These are phyloP conservation scores for Myathropa florea DNA, from an alignment of 2,888 invertebrate species.

Conservation along the genomic window DNA sequence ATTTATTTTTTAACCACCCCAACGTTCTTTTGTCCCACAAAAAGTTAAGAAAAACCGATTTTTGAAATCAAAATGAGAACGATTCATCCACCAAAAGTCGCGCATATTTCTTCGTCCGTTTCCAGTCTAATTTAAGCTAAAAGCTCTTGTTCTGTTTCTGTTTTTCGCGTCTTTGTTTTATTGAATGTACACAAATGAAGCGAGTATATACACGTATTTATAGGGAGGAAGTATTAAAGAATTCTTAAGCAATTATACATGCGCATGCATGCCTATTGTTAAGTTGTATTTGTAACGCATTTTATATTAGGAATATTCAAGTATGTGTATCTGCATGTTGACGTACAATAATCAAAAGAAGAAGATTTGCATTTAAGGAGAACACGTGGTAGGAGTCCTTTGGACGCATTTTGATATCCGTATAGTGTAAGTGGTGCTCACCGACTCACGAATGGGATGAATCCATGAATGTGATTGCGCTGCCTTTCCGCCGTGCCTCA, in stretches of 20 bases:
- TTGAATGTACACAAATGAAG: conserved; percentile 11
- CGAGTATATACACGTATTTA: background rate
- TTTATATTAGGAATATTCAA: conserved; percentile 24
- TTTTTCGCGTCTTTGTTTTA: conserved; percentile 43
- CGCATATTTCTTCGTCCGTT: background rate
- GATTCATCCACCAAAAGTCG: conserved; percentile 8
- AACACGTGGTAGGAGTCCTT: background rate
- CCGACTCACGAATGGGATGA: background rate
- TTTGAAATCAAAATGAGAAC: background rate
- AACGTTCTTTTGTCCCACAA: conserved; percentile 17
- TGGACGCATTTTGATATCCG: background rate
- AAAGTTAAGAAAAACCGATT: background rate
- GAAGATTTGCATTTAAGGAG: conserved; percentile 35
- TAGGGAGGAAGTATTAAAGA: conserved; percentile 34
- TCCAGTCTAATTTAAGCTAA: conserved; percentile 39
- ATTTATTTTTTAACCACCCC: conserved; percentile 46
- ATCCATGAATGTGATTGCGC: background rate
- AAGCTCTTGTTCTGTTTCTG: conserved; percentile 41
- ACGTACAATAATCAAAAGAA: conserved; percentile 45
- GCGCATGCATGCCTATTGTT: conserved; percentile 12
- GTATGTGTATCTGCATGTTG: conserved; percentile 32
- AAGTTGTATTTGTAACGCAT: conserved; percentile 33
- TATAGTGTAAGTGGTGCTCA: background rate
- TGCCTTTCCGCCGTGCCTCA: background rate
- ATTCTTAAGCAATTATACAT: conserved; percentile 30